Evolutionary conservation across 2,797 vertebrate genomes (phyloP).

Genomic region (Eospalax fontanierii): DNA sequence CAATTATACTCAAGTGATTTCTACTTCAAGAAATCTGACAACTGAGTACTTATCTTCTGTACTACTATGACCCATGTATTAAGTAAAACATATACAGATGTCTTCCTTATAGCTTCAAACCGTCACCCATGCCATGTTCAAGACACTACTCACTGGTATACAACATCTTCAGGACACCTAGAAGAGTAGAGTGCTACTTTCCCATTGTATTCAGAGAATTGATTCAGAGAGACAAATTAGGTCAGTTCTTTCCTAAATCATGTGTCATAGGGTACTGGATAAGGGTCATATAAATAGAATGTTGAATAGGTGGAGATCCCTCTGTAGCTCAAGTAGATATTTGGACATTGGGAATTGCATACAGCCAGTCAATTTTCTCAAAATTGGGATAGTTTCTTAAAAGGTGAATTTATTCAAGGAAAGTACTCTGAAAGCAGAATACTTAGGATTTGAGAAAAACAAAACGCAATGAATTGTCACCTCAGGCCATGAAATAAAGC

Average conservation of each 20-base stretch:
- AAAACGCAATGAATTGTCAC: neutral
- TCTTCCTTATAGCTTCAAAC: conserved; percentile 1
- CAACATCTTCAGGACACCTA: neutral
- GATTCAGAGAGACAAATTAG: neutral
- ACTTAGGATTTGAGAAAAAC: neutral
- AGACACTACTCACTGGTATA: neutral
- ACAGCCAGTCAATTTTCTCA: neutral
- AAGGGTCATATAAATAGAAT: neutral
- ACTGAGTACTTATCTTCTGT: conserved; percentile 24
- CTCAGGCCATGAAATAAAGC: neutral
- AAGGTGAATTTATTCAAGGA: neutral
- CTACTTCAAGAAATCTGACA: conserved; percentile 35
- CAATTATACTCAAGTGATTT: neutral
- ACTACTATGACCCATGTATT: neutral
- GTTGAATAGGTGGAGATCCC: neutral
- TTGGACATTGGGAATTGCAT: neutral
- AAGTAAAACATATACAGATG: conserved; percentile 22
- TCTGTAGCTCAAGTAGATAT: neutral
- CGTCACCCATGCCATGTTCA: neutral
- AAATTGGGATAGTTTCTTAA: neutral
- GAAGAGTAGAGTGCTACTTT: neutral
- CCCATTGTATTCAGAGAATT: neutral
- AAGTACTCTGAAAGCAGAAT: neutral
- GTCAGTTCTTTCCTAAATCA: neutral
- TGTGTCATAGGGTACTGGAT: neutral